phyloP scores from a whole-genome alignment of 2,113 vertebrate genomes.

The Petaurus breviceps region DNA sequence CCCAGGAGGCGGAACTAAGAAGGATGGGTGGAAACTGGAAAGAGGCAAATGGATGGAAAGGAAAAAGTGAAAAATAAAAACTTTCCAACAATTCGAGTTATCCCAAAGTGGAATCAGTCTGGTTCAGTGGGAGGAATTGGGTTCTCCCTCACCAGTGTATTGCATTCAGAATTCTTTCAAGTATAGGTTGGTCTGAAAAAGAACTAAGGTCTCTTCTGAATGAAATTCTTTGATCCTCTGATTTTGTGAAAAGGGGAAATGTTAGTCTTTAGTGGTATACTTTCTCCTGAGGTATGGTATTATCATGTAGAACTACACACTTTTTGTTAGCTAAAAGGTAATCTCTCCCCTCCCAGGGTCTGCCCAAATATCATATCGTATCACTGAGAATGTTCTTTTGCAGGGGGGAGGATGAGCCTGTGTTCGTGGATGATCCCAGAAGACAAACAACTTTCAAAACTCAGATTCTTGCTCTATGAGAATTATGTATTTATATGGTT shows the following conservation, averaged over 20 bases:
- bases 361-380: not conserved
- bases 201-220: not conserved
- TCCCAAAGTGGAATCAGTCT: not conserved
- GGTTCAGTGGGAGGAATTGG: not conserved
- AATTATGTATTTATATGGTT: not conserved
- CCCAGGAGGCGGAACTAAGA: not conserved
- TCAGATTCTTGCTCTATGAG: not conserved
- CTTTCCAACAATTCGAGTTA: not conserved
- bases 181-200: not conserved
- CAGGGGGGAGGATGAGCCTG: not conserved
- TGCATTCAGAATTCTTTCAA: not conserved
- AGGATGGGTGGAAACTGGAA: not conserved
- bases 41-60: not conserved
- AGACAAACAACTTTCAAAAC: not conserved
- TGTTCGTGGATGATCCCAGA: not conserved
- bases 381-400: not conserved
- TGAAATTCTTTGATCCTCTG: not conserved
- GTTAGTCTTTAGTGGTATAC: not conserved
- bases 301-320: not conserved
- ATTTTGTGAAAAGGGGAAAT: not conserved
- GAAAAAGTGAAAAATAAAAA: not conserved
- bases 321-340: not conserved
- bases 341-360: not conserved
- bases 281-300: not conserved
- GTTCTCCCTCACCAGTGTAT: not conserved